Percentiles rank a stretch among this genome's conserved stretches.
These are phyloP conservation scores for Vulpes ferrilata DNA, from an alignment of 2,113 vertebrate genomes.

Conservation along the genomic window DNA sequence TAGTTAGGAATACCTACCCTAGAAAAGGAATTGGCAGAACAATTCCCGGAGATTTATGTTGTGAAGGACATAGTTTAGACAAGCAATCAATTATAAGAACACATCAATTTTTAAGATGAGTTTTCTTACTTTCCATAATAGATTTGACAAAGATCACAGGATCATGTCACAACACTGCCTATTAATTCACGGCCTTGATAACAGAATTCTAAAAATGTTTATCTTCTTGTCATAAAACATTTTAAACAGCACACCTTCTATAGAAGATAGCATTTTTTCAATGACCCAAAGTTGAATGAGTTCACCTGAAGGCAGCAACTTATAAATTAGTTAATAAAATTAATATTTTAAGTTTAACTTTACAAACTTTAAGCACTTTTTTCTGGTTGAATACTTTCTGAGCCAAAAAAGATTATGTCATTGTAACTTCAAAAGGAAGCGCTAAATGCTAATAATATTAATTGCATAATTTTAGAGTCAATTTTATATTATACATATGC, in stretches of 20 bases:
- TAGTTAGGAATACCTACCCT: neutral
- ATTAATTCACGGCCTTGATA: neutral
- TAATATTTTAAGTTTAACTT: neutral
- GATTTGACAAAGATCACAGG: neutral
- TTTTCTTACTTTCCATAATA: neutral
- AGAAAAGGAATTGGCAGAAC: neutral
- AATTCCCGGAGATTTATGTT: neutral
- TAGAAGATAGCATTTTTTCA: neutral
- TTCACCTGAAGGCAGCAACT: neutral
- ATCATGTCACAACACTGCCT: neutral
- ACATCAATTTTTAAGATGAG: neutral
- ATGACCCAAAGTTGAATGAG: neutral
- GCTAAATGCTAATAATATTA: conserved; percentile 82
- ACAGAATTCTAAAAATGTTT: neutral
- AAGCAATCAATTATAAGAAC: neutral
- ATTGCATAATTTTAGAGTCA: conserved; percentile 81
- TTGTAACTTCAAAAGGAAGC: conserved; percentile 81
- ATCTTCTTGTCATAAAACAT: neutral
- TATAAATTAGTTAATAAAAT: neutral
- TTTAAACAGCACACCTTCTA: neutral
- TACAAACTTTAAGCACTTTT: neutral
- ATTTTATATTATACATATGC: conserved; percentile 80
- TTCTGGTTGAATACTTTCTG: neutral
- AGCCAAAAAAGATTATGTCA: conserved; percentile 78
- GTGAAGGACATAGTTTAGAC: neutral